Evolutionary conservation across 2,888 invertebrate genomes (phyloP).

Genomic region (Sminthurides aquaticus): DNA sequence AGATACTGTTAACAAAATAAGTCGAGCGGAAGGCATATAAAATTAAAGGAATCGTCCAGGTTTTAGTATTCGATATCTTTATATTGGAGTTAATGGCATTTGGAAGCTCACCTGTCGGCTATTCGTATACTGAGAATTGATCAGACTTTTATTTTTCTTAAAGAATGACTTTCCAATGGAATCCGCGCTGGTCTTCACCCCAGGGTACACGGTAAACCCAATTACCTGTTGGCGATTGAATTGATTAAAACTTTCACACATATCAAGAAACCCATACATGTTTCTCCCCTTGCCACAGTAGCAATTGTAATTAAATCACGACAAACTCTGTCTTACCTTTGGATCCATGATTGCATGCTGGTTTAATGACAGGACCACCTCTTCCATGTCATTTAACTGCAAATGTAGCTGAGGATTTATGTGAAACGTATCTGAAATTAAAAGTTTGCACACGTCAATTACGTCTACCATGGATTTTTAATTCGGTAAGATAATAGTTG

Average conservation of each 20-base stretch:
- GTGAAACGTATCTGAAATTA: constrained; percentile 69
- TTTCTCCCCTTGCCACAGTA: too few species aligned
- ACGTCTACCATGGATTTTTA: too few species aligned
- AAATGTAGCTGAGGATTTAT: constrained; percentile 85
- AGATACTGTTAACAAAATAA: constrained; percentile 4
- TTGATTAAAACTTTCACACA: background rate
- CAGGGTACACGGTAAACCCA: constrained; percentile 77
- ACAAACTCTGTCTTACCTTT: constrained; percentile 60
- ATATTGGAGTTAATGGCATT: too few species aligned
- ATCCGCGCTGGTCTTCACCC: constrained; percentile 63
- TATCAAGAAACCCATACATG: background rate
- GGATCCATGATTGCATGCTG: constrained; percentile 88
- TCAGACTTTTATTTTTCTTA: constrained; percentile 74
- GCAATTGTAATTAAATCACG: too few species aligned
- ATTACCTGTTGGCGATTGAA: constrained; percentile 54
- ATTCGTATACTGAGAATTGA: constrained; percentile 86
- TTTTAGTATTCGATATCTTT: too few species aligned
- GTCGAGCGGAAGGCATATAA: constrained; percentile 8
- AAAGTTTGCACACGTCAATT: background rate
- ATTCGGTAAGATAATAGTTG: too few species aligned
- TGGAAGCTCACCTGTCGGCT: constrained; percentile 72
- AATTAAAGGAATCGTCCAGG: constrained; percentile 8
- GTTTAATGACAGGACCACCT: constrained; percentile 74
- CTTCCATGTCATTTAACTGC: constrained; percentile 68
- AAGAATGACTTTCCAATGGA: constrained; percentile 72